Conservation (phyloP, 1,140 invertebrate genomes). For the Bombus pascuorum region DNA sequence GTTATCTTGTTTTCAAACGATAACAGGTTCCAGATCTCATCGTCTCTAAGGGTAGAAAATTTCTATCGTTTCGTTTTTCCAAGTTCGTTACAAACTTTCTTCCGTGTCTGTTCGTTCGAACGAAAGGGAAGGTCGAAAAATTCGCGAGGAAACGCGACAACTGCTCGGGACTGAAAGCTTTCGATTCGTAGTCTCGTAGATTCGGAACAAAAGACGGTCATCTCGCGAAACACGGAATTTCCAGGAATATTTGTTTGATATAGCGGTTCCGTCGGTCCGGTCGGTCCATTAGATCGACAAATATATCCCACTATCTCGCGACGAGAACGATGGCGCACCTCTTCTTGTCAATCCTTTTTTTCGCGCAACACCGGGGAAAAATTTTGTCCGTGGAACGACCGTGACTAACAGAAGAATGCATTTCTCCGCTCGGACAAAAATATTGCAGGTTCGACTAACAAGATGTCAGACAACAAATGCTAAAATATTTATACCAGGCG, state of each 20-base stretch:
- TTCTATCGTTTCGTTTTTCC: neutral
- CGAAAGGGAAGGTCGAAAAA: neutral
- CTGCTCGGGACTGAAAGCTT: neutral
- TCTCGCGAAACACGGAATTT: conserved; percentile 20
- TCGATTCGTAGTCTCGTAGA: neutral
- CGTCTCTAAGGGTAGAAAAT: neutral
- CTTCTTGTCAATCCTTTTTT: conserved; percentile 40
- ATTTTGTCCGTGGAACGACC: conserved; percentile 3
- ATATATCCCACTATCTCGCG: conserved; percentile 35
- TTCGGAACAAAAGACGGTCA: conserved; percentile 21
- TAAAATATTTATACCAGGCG: conserved; percentile 63
- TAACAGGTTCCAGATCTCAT: neutral
- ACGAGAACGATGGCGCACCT: conserved; percentile 25
- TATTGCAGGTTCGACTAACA: conserved; percentile 22
- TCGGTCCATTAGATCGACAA: conserved; percentile 57
- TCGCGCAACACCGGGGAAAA: neutral
- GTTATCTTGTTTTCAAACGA: neutral
- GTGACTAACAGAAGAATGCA: rapidly evolving
- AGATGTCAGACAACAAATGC: conserved; percentile 55
- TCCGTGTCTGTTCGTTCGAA: neutral
- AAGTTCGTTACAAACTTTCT: neutral
- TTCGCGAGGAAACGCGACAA: neutral
- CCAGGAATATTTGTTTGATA: conserved; percentile 29
- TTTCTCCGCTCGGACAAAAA: neutral
- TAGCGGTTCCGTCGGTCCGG: neutral